Percentiles rank a stretch among this genome's conserved stretches.
Conservation (phyloP, 1,140 invertebrate genomes). For the Eulimnadia texana region DNA sequence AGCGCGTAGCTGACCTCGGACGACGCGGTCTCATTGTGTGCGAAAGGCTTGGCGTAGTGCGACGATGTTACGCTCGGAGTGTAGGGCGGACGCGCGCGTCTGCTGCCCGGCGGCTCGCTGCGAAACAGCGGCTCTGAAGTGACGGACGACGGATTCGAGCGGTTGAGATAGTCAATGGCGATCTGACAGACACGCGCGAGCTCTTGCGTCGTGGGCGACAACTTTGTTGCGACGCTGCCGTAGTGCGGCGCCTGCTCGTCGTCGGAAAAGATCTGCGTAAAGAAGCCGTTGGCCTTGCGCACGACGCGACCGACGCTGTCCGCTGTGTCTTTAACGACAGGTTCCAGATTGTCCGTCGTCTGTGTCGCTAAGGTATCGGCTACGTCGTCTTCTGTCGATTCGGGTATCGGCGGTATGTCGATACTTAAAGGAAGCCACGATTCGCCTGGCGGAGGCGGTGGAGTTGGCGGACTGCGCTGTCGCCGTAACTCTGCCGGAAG, state of each 20-base stretch:
- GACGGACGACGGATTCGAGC: neutral
- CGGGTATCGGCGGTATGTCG: neutral
- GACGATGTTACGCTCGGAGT: neutral
- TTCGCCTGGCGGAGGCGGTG: neutral
- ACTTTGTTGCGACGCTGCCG: neutral
- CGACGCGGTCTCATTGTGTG: neutral
- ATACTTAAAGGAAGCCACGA: neutral
- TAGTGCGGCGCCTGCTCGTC: neutral
- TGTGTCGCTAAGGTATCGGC: neutral
- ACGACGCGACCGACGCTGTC: neutral
- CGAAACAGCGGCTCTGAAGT: neutral
- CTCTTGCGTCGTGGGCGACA: neutral
- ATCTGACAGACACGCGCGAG: neutral
- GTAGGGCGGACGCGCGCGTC: neutral
- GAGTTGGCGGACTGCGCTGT: neutral
- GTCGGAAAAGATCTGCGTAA: constrained; percentile 1
- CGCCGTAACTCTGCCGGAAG: constrained; percentile 1
- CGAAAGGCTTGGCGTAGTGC: constrained; percentile 2
- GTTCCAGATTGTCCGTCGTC: neutral
- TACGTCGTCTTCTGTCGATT: neutral
- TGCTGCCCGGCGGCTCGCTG: neutral
- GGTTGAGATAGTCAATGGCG: neutral
- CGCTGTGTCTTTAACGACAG: neutral
- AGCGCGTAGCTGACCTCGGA: neutral
- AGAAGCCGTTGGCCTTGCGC: neutral